Evolutionary conservation across 2,797 vertebrate species (phyloP), one percentile per base, ranked within the genome.

Genomic region (Saxicola maurus): DNA sequence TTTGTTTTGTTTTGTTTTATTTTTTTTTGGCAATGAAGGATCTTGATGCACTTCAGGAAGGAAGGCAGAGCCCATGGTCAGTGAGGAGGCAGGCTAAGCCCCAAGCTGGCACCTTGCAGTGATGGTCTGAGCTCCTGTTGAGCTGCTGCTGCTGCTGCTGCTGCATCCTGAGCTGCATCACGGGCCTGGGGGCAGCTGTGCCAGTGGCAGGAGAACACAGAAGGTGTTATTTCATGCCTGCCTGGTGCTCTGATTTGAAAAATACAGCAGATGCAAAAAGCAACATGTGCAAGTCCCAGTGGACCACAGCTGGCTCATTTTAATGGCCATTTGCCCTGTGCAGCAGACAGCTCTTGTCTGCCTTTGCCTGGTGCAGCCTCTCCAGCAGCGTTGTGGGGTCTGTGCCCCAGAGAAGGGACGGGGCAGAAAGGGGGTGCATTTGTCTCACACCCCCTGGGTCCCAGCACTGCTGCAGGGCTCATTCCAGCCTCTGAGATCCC

Each of bases 361-460:
- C 17, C 49, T 76, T 35, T 21, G 13, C 60, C 21, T 66, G 61
- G 24, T 42, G 30, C 2, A 6, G 12, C 21, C 11, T 49, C 30
- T 51, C 31, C 5, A 16, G 40, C 31, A 59, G 14, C 1, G 0
- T 1, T 38, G 35, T 2, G 4, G 19, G 33, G 27, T 64, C 62
- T 56, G 20, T 21, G 12, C 28, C 59, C n/a, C 1, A 2, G 5
- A 3, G 55, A 53, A 43, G 31, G 45, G 28, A 51, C 2, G 9
- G 13, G 17, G 17, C 0, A 1, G 35, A 43, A 59, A 24, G 4
- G 27, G 18, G 7, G 8, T 23, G 19, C 6, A 1, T 49, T n/a
- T 31, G 7, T 33, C n/a, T 53, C 11, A 1, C 2, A 4, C 7
- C 0, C 7, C 27, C 20, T 2, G 12, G 20, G 12, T 49, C 0